Evolutionary conservation across 2,113 vertebrate genomes (phyloP).

Genomic region (Gambusia affinis): DNA sequence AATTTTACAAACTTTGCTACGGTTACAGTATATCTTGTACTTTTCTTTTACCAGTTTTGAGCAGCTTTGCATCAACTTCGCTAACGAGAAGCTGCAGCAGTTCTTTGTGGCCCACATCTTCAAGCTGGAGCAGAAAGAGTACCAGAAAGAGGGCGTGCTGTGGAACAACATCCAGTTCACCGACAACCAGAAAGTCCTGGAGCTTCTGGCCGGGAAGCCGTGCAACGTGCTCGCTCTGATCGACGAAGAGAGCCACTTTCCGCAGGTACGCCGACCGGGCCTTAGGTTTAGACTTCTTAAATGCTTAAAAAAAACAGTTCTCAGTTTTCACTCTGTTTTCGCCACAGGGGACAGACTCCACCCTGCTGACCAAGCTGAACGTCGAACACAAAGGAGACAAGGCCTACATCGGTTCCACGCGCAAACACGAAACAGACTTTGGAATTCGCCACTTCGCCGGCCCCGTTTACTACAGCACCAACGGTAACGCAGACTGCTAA

Average conservation of each 20-base stretch:
- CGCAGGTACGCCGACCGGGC: slow-evolving; percentile 78
- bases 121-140: slow-evolving; percentile 92
- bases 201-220: slow-evolving; percentile 85
- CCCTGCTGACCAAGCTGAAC: slow-evolving; percentile 90
- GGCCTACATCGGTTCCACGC: slow-evolving; percentile 83
- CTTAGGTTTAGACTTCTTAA: not conserved
- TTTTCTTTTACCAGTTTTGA: slow-evolving; percentile 85
- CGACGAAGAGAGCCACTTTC: slow-evolving; percentile 93
- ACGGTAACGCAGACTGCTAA: slow-evolving; percentile 74
- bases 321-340: not conserved
- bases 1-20: accelerated
- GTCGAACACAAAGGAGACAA: slow-evolving; percentile 79
- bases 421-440: slow-evolving; percentile 83
- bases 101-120: slow-evolving; percentile 93
- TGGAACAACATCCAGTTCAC: slow-evolving; percentile 87
- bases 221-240: slow-evolving; percentile 93
- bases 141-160: slow-evolving; percentile 82
- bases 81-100: slow-evolving; percentile 96
- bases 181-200: slow-evolving; percentile 86
- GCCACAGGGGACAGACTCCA: slow-evolving; percentile 88
- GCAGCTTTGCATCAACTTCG: slow-evolving; percentile 96
- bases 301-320: too few relatives aligned
- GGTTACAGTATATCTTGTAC: not conserved
- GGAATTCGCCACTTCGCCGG: slow-evolving; percentile 92
- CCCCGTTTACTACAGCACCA: slow-evolving; percentile 85